These are phyloP conservation scores for Bungarus multicinctus DNA, from an alignment of 2,113 vertebrate genomes.

Conservation along the genomic window DNA sequence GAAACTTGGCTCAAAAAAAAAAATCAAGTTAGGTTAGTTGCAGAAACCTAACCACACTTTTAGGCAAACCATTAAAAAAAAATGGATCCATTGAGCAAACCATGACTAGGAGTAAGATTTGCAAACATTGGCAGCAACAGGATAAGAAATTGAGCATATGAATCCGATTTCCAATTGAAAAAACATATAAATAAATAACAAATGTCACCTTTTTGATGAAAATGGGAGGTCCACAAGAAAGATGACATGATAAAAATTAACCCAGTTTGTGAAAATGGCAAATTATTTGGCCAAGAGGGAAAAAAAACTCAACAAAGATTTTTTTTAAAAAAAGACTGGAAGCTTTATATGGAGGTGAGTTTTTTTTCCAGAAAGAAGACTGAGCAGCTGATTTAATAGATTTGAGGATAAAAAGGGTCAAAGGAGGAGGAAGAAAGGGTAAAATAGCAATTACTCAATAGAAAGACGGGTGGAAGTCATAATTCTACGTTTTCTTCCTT, in stretches of 20 bases:
- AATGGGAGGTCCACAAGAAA: background rate
- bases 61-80: too few species aligned
- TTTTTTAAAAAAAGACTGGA: background rate
- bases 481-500: background rate
- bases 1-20: background rate
- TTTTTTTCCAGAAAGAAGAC: background rate
- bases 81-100: background rate
- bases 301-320: background rate
- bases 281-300: background rate
- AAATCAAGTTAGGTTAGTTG: background rate
- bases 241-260: background rate
- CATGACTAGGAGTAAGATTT: background rate
- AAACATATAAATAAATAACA: background rate
- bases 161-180: background rate
- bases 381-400: background rate
- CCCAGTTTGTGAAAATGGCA: background rate
- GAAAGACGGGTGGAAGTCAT: background rate
- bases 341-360: background rate
- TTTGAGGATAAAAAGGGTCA: background rate
- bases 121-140: background rate
- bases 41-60: background rate
- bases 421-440: background rate
- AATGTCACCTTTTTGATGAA: background rate
- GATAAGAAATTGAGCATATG: background rate
- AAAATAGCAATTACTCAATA: background rate